phyloP scores from a whole-genome alignment of 2,113 vertebrate genomes.

The Rana temporaria region DNA sequence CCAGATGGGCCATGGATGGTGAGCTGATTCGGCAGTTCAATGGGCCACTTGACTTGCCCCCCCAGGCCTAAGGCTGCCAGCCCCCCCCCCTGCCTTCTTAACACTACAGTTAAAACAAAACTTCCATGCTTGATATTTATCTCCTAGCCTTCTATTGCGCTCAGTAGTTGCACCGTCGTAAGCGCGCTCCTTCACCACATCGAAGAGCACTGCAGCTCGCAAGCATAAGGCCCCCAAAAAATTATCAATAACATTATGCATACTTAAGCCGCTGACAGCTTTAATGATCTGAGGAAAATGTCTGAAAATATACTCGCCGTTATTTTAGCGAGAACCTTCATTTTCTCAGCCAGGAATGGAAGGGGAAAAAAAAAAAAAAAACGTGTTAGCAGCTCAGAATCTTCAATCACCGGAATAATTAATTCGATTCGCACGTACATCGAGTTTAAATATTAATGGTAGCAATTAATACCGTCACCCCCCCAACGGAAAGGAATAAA shows the following conservation, averaged over 20 bases:
- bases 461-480: too few species aligned
- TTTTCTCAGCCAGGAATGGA: constrained; percentile 10
- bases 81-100: too few species aligned
- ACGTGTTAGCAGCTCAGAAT: not conserved
- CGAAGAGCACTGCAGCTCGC: not conserved
- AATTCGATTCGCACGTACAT: constrained; percentile 3
- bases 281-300: constrained; percentile 43
- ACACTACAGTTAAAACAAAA: too few species aligned
- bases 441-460: not conserved
- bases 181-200: not conserved
- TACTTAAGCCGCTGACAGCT: constrained; percentile 41
- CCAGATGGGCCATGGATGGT: too few species aligned
- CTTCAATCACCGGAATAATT: not conserved
- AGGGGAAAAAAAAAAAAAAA: too few species aligned
- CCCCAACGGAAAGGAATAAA: too few species aligned
- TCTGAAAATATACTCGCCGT: constrained; percentile 15
- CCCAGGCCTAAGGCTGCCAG: too few species aligned
- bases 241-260: constrained; percentile 46
- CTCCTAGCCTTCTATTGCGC: too few species aligned
- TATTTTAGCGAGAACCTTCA: constrained; percentile 26
- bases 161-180: too few species aligned
- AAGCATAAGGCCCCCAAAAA: constrained; percentile 14
- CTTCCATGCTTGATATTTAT: too few species aligned
- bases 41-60: too few species aligned
- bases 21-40: too few species aligned